These are phyloP conservation scores for Macrosoma leucophasiata DNA, from an alignment of 2,888 invertebrate genomes.

Conservation along the genomic window DNA sequence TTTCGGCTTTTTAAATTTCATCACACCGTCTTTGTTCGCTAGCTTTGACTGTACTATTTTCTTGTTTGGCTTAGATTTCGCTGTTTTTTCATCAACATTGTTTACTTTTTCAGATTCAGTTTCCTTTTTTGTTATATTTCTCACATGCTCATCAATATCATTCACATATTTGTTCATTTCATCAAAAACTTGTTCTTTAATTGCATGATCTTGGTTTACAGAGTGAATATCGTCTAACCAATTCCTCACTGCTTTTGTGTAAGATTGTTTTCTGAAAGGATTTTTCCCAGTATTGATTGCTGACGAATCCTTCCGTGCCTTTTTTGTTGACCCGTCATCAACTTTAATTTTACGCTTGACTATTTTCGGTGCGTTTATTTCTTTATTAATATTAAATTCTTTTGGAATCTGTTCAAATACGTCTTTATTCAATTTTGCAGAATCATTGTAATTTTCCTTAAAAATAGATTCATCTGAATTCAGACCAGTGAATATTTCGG, in stretches of 20 bases:
- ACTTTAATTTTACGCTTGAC: constrained; percentile 10
- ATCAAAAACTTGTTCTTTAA: constrained; percentile 11
- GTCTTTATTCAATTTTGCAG: no score
- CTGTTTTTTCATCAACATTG: neutral
- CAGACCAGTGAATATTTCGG: constrained; percentile 35
- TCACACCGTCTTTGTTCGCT: constrained; percentile 52
- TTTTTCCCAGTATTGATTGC: constrained; percentile 22
- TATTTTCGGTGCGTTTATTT: constrained; percentile 4
- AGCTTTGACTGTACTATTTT: constrained; percentile 51
- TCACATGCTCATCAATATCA: no score
- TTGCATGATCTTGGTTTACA: constrained; percentile 23
- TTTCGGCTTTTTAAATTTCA: constrained; percentile 54
- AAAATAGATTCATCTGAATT: no score
- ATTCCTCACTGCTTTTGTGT: constrained; percentile 45
- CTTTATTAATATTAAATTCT: no score
- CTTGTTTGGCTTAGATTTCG: constrained; percentile 16
- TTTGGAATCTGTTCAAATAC: no score
- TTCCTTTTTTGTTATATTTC: constrained; percentile 1
- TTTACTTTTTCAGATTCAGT: neutral
- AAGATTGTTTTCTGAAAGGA: constrained; percentile 42
- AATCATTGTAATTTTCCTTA: no score
- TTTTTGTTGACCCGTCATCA: constrained; percentile 12
- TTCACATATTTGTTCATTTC: no score
- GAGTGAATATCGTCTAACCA: constrained; percentile 45
- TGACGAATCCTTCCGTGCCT: constrained; percentile 21